phyloP scores from a whole-genome alignment of 2,888 invertebrate genomes.

The Amaurobius ferox region DNA sequence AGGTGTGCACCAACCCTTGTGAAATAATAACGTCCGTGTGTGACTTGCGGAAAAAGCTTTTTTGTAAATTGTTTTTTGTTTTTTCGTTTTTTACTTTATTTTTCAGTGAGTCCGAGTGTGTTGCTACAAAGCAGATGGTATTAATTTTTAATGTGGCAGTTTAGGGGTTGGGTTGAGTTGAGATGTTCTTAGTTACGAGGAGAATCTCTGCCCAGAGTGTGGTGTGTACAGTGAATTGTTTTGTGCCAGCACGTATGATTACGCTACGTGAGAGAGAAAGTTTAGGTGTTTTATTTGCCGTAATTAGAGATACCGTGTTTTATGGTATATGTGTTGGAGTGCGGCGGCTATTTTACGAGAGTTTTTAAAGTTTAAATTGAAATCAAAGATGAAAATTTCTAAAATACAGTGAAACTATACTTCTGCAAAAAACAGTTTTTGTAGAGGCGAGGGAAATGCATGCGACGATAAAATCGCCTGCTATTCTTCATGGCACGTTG shows the following conservation, averaged over 20 bases:
- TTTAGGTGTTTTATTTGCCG: neutral
- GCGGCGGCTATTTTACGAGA: neutral
- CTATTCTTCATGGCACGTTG: too few relatives aligned
- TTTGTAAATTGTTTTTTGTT: constrained; percentile 47
- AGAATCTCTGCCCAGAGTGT: neutral
- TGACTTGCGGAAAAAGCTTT: constrained; percentile 41
- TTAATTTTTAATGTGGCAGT: constrained; percentile 49
- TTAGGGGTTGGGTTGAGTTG: constrained; percentile 5
- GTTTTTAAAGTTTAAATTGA: too few relatives aligned
- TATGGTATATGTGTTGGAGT: neutral
- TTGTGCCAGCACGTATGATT: neutral
- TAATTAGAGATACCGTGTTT: neutral
- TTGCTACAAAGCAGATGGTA: constrained; percentile 9
- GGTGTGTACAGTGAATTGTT: neutral
- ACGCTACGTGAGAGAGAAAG: neutral
- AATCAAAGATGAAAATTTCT: too few relatives aligned
- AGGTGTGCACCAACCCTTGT: constrained; percentile 24
- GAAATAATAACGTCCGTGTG: constrained; percentile 44
- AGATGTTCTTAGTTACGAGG: constrained; percentile 17
- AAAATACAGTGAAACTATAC: too few relatives aligned
- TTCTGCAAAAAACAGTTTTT: too few relatives aligned
- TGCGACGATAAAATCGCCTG: too few relatives aligned
- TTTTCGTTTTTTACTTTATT: neutral
- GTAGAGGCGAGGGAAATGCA: too few relatives aligned
- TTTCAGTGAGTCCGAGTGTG: neutral